Base-by-base conservation (phyloP, 2,888 invertebrate species). In the Trichopria drosophilae region DNA sequence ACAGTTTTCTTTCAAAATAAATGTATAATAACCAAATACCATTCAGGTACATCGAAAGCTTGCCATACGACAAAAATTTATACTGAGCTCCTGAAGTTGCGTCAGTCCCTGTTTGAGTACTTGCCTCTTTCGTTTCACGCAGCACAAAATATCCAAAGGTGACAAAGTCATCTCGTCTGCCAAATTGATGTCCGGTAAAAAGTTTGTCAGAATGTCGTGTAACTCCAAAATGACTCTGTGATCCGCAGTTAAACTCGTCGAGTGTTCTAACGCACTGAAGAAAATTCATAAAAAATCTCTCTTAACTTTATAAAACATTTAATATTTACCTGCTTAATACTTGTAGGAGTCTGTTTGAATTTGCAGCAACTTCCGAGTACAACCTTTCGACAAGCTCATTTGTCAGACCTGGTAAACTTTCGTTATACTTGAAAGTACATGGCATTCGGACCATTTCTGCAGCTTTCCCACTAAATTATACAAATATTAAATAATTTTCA, bases 71-170 rank as follows among this genome's bases (percentile, higher is more conserved):
- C 66, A 65, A 43, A 69, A 69, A 32, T 72, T 69, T 9, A 55
- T 53, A 35, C 64, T 62, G 19, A 75, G 53, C 12, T 71, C 71
- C 56, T 72, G 69, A 10, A 72, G 54, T 13, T 75, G 75, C 3
- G 39, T 58, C 13, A 70, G 51, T 7, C 75, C 75, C 20, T 60
- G 53, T 50, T 55, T 60, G 6, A 75, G 37, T 6, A 53, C 24
- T 0, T 62, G 54, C 40, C 65, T 59, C 18, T 67, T 71, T 6
- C 48, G 35, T 41, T 64, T 68, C 5, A 75, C 22, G 45, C 73
- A 75, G 41, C 58, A 72, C 31, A 64, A 69, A 15, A 75, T 28
- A 51, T 75, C 75, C 3, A 68, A 48, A 1, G 65, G 66, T 19
- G 50, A 31, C 22, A 72, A 26, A 6, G 63, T 52, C 6, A 20